These are phyloP conservation scores for Gasterosteus nipponicus DNA, from an alignment of 2,113 vertebrate genomes.

Conservation along the genomic window DNA sequence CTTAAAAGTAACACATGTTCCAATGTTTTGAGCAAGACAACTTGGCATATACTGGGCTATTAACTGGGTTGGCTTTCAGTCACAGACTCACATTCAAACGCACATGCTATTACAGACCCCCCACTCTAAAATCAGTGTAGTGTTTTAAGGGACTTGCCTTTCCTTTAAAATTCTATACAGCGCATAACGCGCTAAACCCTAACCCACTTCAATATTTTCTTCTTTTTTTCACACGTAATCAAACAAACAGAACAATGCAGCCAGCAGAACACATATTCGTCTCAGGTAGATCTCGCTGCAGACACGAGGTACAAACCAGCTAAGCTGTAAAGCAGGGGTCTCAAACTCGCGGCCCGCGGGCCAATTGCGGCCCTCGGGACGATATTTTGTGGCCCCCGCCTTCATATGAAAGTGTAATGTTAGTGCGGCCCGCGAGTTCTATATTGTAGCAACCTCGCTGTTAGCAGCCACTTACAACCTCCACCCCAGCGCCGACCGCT, in stretches of 20 bases:
- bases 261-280: slow-evolving; percentile 34
- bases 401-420: too few relatives aligned
- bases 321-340: slow-evolving; percentile 68
- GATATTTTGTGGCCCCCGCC: too few relatives aligned
- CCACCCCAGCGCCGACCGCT: too few relatives aligned
- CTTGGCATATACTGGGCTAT: slow-evolving; percentile 20
- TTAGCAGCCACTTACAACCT: too few relatives aligned
- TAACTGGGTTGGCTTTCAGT: slow-evolving; percentile 19
- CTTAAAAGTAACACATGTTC: slow-evolving; percentile 17
- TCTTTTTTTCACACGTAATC: slow-evolving; percentile 47
- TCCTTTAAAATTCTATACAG: slow-evolving; percentile 60
- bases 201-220: slow-evolving; percentile 27
- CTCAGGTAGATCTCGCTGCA: slow-evolving; percentile 50
- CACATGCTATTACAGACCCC: slow-evolving; percentile 23
- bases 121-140: slow-evolving; percentile 50
- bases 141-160: slow-evolving; percentile 50
- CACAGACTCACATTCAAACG: slow-evolving; percentile 36
- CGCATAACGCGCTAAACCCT: slow-evolving; percentile 32
- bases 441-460: too few relatives aligned
- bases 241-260: slow-evolving; percentile 45
- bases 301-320: slow-evolving; percentile 63
- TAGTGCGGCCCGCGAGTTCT: too few relatives aligned
- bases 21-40: slow-evolving; percentile 21
- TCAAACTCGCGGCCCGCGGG: too few relatives aligned
- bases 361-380: too few relatives aligned